These are phyloP conservation scores for Nothoprocta pentlandii DNA, from an alignment of 2,113 vertebrate species.

Conservation along the genomic window DNA sequence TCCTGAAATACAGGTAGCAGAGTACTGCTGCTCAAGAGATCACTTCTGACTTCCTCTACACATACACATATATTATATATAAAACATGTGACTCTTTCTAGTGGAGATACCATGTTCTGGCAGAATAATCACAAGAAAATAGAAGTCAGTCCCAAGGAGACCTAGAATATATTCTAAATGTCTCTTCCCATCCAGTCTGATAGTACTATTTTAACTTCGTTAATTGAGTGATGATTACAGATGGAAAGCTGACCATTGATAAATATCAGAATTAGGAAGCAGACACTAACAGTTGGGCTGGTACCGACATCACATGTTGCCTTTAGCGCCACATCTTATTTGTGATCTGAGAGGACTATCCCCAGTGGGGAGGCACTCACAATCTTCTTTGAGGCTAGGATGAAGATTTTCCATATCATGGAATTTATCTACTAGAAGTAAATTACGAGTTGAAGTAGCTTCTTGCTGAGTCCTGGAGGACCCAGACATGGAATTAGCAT, in stretches of 20 bases:
- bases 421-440: slow-evolving; percentile 11
- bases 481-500: slow-evolving; percentile 21
- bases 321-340: slow-evolving; percentile 28
- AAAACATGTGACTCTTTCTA: not conserved
- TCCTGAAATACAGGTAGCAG: not conserved
- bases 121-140: not conserved
- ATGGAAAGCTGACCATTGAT: slow-evolving; percentile 11
- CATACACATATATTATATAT: not conserved
- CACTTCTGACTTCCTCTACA: not conserved
- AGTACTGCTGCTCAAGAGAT: not conserved
- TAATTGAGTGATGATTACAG: not conserved
- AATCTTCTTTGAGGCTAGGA: not conserved
- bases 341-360: not conserved
- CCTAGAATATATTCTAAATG: not conserved
- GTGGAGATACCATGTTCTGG: not conserved
- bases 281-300: slow-evolving; percentile 16
- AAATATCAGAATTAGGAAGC: slow-evolving; percentile 38
- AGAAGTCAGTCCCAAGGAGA: slow-evolving; percentile 12
- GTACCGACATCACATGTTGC: slow-evolving; percentile 12
- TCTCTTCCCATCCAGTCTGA: not conserved
- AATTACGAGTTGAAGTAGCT: slow-evolving; percentile 10
- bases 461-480: not conserved
- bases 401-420: not conserved
- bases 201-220: slow-evolving; percentile 7
- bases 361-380: not conserved